These are phyloP conservation scores for Elysia chlorotica DNA, from an alignment of 1,140 invertebrate species.

Conservation along the genomic window DNA sequence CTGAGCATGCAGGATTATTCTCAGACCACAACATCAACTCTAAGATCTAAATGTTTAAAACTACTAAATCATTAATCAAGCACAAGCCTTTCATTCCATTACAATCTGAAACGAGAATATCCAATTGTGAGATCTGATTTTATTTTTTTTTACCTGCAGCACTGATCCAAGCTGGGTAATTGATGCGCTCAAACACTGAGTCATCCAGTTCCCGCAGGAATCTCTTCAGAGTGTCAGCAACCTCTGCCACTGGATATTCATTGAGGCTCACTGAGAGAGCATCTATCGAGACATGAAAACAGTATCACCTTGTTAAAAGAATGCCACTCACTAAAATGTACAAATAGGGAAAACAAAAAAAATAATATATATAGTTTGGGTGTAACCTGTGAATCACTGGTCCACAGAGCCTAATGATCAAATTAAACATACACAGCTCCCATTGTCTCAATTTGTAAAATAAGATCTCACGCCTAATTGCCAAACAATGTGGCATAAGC, in stretches of 20 bases:
- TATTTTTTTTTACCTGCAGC: constrained; percentile 55
- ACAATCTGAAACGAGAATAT: not conserved
- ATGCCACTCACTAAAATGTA: too few species aligned
- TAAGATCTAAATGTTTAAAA: not conserved
- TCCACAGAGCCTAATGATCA: too few species aligned
- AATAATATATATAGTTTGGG: too few species aligned
- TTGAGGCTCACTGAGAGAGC: constrained; percentile 82
- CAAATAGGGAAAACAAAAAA: too few species aligned
- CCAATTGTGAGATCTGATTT: not conserved
- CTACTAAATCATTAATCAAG: not conserved
- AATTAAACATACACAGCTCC: too few species aligned
- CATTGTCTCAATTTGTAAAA: too few species aligned
- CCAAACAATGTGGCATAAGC: too few species aligned
- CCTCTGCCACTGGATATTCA: constrained; percentile 82
- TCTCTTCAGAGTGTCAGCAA: constrained; percentile 81
- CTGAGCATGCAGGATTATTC: too few species aligned
- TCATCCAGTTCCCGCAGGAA: constrained; percentile 74
- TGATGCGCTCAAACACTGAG: constrained; percentile 61
- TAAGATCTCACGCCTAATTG: too few species aligned
- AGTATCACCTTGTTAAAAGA: not conserved
- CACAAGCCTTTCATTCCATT: not conserved
- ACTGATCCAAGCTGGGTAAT: constrained; percentile 66
- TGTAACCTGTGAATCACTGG: too few species aligned
- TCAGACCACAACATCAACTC: too few species aligned
- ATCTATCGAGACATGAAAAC: constrained; percentile 63